Base-by-base conservation (phyloP, 2,888 invertebrate genomes). In the Drosophila heteroneura region DNA sequence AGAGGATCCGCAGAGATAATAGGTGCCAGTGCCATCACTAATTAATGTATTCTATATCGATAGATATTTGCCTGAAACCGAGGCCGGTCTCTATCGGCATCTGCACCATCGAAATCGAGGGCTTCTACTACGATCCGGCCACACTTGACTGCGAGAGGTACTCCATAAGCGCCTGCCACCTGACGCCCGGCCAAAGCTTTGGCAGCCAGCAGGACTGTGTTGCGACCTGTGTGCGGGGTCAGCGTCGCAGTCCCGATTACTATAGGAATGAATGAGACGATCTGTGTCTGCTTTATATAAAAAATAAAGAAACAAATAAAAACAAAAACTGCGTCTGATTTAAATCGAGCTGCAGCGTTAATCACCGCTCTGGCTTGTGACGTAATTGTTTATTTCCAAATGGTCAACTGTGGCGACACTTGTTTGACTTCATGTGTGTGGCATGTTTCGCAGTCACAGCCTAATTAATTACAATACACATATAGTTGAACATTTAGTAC, bases 41-140 rank as follows among this genome's bases (percentile, higher is more conserved):
- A 60, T 47, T 53, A n/a, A 12, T 16, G 12, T 28, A 16, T 49
- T 51, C 22, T 5, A 14, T 12, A 35, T 49, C 22, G 22, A 32
- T 10, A 93, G 93, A 74, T 67, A 92, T 92, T 76, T 93, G 93
- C 74, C 68, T 85, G 28, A 81, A 83, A 65, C 92, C 91, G 2
- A 93, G 93, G 39, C 93, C 93, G 22, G 81, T 81, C 53, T 92
- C 93, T 0, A 91, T 90, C 30, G 92, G 93, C 37, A 81, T 90
- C 54, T 93, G 93, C 76, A 92, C 92, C n/a, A 88, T 92, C 32
- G 92, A 92, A 66, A 92, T 92, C 58, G 93, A 93, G 70, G 93
- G 93, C 26, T 93, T 78, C 79, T 93, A 91, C 73, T 93, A 82
- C 39, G 92, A 93, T 69, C 66, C 77, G n/a, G 85, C 85, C 39